Base-by-base conservation (phyloP, 2,113 vertebrate genomes). In the Leucosticte australis region DNA sequence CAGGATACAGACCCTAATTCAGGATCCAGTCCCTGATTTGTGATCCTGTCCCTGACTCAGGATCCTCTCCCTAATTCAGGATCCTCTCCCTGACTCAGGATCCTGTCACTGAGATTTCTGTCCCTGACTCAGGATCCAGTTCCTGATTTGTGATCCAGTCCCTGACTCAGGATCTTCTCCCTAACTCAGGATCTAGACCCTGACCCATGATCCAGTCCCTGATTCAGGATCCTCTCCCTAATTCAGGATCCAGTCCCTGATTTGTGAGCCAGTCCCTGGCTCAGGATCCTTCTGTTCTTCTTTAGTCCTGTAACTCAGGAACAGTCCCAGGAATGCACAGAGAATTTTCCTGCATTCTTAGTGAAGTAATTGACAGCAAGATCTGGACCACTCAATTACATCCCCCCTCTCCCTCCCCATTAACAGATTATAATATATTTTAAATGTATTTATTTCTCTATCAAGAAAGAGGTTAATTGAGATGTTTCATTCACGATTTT, bases 101-200 rank as follows among this genome's bases (percentile, higher is more conserved):
- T n/a, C n/a, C n/a, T n/a, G n/a, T n/a, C n/a, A n/a, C n/a, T n/a
- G n/a, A n/a, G 4, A 4, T 1, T 20, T 3, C n/a, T n/a, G 33
- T 5, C n/a, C 26, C n/a, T 50, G 10, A 12, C 4, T 50, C 10
- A 6, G 5, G 46, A 16, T 47, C 65, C 46, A 2, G 6, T 7
- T 33, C 16, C 30, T 26, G 4, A 4, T 1, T 20, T 3, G 4
- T 1, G 20, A 39, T 52, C 46, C 20, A 44, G 42, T 27, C 19
- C 28, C 39, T 42, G 10, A 33, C 1, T 33, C 5, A 5, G 0
- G 27, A 39, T 30, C 24, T 20, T 0, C 7, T 5, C 35, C 65
- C 24, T 35, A 2, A 5, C 1, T 70, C 4, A 7, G 39, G 1
- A 47, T 67, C 16, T 12, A 1, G 24, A 9, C 46, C 19, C 18